Conservation (phyloP, 1,140 invertebrate species). For the Pygmarrhopalites habei region DNA sequence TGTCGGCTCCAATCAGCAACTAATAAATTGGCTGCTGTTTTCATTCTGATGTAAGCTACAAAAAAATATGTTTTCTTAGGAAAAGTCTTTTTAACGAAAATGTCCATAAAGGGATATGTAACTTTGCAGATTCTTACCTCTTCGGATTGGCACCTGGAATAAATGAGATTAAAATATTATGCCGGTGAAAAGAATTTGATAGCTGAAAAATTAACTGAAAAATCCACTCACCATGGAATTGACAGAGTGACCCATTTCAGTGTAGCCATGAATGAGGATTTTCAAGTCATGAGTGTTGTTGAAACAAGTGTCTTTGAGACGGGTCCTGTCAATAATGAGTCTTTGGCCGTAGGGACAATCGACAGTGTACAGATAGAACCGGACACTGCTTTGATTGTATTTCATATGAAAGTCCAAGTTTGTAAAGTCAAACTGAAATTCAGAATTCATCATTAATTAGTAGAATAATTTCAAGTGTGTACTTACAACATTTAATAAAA, state of each 20-base stretch:
- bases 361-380: neutral
- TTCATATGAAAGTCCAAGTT: neutral
- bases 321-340: neutral
- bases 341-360: neutral
- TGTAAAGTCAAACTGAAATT: too few relatives aligned
- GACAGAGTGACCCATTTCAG: neutral
- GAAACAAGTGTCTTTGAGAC: neutral
- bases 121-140: too few relatives aligned
- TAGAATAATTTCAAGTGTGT: too few relatives aligned
- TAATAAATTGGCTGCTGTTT: neutral
- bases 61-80: too few relatives aligned
- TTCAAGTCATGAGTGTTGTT: neutral
- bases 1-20: neutral
- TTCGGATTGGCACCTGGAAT: too few relatives aligned
- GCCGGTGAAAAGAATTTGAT: too few relatives aligned
- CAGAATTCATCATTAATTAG: too few relatives aligned
- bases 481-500: too few relatives aligned
- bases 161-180: too few relatives aligned
- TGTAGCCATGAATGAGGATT: constrained; percentile 4
- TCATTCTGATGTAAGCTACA: neutral
- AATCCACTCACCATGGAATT: constrained; percentile 7
- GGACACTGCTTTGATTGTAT: neutral
- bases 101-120: too few relatives aligned
- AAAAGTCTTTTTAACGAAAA: too few relatives aligned
- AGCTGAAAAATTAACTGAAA: too few relatives aligned